Conservation (phyloP, 92 coral and sea anemone species). For the Ricordea florida region DNA sequence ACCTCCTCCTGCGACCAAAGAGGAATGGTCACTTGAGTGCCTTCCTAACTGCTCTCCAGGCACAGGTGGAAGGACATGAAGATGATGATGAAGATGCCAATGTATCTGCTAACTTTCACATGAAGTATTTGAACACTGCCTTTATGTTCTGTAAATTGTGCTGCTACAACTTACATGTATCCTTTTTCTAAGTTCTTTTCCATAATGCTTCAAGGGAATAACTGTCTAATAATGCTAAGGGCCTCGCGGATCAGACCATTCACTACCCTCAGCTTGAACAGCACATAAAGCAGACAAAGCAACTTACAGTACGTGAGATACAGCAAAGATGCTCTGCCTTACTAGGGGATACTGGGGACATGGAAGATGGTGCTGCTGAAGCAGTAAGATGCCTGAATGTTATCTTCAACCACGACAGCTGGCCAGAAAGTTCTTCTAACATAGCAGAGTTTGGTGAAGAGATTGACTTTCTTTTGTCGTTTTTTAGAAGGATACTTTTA, state of each 20-base stretch:
- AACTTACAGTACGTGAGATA: slow-evolving; percentile 2
- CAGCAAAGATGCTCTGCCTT: neutral
- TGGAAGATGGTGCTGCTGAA: slow-evolving; percentile 17
- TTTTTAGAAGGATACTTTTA: slow-evolving; percentile 30
- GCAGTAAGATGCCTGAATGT: slow-evolving; percentile 18
- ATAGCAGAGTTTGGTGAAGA: slow-evolving; percentile 13
- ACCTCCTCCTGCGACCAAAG: slow-evolving; percentile 33
- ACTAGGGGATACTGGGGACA: slow-evolving; percentile 21
- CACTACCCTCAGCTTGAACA: slow-evolving; percentile 1
- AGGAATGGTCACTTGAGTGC: slow-evolving; percentile 6
- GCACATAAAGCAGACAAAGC: slow-evolving; percentile 9
- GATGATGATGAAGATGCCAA: slow-evolving; percentile 13
- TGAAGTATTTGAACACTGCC: neutral
- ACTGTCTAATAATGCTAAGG: slow-evolving; percentile 20
- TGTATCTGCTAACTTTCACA: slow-evolving; percentile 24
- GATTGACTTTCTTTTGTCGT: slow-evolving; percentile 29
- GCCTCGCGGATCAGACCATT: slow-evolving; percentile 20
- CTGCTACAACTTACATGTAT: neutral
- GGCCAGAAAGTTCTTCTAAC: slow-evolving; percentile 18
- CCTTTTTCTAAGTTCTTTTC: neutral
- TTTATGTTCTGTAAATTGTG: neutral
- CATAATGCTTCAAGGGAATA: neutral
- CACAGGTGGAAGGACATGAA: slow-evolving; percentile 2
- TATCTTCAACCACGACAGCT: slow-evolving; percentile 13
- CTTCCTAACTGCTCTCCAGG: slow-evolving; percentile 19